Conservation (phyloP, 2,797 vertebrate genomes). For the Paguma larvata region DNA sequence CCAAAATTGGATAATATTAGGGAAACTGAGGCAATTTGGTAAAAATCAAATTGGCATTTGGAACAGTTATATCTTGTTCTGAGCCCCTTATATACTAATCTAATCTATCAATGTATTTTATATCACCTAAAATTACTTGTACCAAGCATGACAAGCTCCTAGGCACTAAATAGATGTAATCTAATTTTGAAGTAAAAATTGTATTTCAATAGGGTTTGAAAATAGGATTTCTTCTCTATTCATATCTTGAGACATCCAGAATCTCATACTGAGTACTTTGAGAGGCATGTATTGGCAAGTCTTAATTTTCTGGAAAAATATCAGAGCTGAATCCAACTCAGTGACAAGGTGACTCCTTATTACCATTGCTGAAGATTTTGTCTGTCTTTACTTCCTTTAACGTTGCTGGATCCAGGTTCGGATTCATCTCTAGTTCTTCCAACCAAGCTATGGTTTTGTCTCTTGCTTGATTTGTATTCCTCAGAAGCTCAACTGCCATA, state of each 20-base stretch:
- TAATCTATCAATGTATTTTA: background rate
- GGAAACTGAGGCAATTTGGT: conserved; percentile 21
- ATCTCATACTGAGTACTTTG: background rate
- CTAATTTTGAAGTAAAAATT: background rate
- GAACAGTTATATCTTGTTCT: background rate
- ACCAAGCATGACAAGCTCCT: background rate
- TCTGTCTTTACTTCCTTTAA: background rate
- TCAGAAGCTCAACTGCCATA: background rate
- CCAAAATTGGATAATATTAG: background rate
- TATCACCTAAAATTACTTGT: background rate
- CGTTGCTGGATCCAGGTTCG: background rate
- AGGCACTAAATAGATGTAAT: background rate
- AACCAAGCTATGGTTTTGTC: background rate
- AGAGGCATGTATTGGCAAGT: background rate
- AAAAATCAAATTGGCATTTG: background rate
- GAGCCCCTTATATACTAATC: background rate
- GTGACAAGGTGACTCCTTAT: background rate
- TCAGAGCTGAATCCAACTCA: background rate
- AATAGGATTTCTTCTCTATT: background rate
- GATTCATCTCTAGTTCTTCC: background rate
- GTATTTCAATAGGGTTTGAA: background rate
- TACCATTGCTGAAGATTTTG: background rate
- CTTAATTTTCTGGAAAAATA: background rate
- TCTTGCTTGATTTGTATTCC: background rate
- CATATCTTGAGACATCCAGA: background rate